Evolutionary conservation across 2,888 invertebrate genomes (phyloP).

Genomic region (Ctena decussata): DNA sequence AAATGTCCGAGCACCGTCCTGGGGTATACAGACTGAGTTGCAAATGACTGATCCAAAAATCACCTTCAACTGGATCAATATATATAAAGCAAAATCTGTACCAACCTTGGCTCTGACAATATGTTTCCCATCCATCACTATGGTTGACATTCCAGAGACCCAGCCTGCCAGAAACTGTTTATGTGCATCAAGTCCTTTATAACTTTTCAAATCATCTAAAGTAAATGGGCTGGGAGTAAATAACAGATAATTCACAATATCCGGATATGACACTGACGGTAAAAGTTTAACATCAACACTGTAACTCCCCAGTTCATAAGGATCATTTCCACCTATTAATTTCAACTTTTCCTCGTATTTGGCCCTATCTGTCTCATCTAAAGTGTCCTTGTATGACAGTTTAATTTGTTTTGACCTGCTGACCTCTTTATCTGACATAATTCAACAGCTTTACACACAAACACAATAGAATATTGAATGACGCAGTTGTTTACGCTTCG

Average conservation of each 20-base stretch:
- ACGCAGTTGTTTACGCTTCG: background rate
- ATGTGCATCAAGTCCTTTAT: background rate
- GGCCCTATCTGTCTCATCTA: background rate
- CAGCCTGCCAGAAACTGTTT: background rate
- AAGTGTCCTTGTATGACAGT: background rate
- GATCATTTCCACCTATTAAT: background rate
- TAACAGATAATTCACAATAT: background rate
- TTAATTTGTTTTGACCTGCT: background rate
- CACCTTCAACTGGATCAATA: too few species aligned
- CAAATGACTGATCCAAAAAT: too few species aligned
- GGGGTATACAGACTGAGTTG: too few species aligned
- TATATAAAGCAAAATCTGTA: too few species aligned
- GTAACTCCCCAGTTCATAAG: background rate
- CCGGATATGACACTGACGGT: background rate
- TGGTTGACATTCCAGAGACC: background rate
- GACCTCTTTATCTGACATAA: background rate
- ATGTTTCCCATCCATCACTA: background rate
- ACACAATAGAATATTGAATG: too few species aligned
- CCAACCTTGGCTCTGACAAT: background rate
- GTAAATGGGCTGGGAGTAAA: background rate
- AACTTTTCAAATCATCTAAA: background rate
- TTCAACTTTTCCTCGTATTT: background rate
- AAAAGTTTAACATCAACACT: conserved; percentile 9
- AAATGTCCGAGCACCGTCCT: too few species aligned
- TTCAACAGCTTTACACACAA: too few species aligned